A percentile compares a stretch with the other conserved stretches of the same genome.
Evolutionary conservation across 2,797 vertebrate genomes (phyloP).

Genomic region (Neostethus bicornis): DNA sequence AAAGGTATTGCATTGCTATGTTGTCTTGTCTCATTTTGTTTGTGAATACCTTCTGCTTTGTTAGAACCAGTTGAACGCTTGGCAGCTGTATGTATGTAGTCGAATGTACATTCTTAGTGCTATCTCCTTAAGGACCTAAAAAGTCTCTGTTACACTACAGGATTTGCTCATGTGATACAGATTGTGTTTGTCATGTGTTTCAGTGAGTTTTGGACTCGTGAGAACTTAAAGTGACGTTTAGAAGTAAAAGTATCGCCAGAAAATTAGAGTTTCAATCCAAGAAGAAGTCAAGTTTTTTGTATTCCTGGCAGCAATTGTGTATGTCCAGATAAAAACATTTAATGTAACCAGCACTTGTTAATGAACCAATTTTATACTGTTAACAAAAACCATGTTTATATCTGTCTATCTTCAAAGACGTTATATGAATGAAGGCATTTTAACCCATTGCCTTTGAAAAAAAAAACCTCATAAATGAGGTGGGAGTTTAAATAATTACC

Average conservation of each 20-base stretch:
- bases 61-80: slow-evolving; percentile 21
- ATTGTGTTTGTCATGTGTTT: slow-evolving; percentile 36
- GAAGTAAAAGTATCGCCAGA: slow-evolving; percentile 17
- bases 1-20: slow-evolving; percentile 20
- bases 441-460: slow-evolving; percentile 38
- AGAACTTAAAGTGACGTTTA: slow-evolving; percentile 17
- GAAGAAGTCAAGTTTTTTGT: slow-evolving; percentile 8
- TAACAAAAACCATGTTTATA: slow-evolving; percentile 47
- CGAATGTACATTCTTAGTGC: slow-evolving; percentile 66
- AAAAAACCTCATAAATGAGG: slow-evolving; percentile 34
- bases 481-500: slow-evolving; percentile 31
- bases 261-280: slow-evolving; percentile 17
- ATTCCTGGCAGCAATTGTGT: slow-evolving; percentile 17
- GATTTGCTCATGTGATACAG: slow-evolving; percentile 18
- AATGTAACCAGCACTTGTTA: slow-evolving; percentile 41
- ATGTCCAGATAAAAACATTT: slow-evolving; percentile 26
- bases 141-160: slow-evolving; percentile 12
- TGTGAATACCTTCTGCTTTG: slow-evolving; percentile 29
- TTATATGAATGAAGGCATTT: slow-evolving; percentile 42
- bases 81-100: slow-evolving; percentile 45
- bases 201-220: slow-evolving; percentile 8
- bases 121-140: slow-evolving; percentile 44
- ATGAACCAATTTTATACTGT: slow-evolving; percentile 27
- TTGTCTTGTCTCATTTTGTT: slow-evolving; percentile 16
- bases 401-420: slow-evolving; percentile 43